Conservation (phyloP, 2,797 vertebrate species). For the Eulemur rubriventer region DNA sequence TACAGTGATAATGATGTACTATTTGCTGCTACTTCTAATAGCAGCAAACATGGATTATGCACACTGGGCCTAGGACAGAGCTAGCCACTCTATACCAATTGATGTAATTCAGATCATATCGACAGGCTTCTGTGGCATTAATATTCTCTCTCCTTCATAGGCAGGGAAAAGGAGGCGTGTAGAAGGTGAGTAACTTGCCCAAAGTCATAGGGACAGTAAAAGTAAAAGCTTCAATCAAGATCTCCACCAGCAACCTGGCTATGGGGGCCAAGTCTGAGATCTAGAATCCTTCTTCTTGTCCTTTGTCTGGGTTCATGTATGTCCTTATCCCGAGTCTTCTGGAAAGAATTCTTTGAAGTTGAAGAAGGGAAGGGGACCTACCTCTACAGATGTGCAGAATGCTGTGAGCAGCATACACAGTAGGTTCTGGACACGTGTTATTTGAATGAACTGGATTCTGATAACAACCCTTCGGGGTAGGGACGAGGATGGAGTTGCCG, state of each 20-base stretch:
- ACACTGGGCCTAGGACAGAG: not conserved
- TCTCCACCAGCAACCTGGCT: too few species aligned
- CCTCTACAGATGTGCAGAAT: not conserved
- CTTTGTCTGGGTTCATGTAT: not conserved
- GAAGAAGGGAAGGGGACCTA: not conserved
- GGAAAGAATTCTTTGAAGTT: not conserved
- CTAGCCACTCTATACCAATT: accelerated
- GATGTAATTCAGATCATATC: too few species aligned
- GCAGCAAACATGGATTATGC: not conserved
- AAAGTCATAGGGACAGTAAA: not conserved
- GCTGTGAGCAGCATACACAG: accelerated
- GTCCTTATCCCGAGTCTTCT: not conserved
- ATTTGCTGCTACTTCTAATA: too few species aligned
- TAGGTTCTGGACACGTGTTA: accelerated
- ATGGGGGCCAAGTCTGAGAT: not conserved
- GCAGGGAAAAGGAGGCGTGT: not conserved
- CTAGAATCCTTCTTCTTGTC: not conserved
- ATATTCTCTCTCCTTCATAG: not conserved
- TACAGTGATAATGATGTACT: accelerated
- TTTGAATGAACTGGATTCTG: not conserved
- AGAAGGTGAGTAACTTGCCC: not conserved
- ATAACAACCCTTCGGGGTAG: not conserved
- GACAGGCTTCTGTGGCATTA: not conserved
- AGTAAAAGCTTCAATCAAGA: not conserved
- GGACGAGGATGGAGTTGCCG: not conserved